A percentile compares a stretch with the other conserved stretches of the same genome.
phyloP scores from a whole-genome alignment of 2,888 invertebrate species.

The Sepiola atlantica region DNA sequence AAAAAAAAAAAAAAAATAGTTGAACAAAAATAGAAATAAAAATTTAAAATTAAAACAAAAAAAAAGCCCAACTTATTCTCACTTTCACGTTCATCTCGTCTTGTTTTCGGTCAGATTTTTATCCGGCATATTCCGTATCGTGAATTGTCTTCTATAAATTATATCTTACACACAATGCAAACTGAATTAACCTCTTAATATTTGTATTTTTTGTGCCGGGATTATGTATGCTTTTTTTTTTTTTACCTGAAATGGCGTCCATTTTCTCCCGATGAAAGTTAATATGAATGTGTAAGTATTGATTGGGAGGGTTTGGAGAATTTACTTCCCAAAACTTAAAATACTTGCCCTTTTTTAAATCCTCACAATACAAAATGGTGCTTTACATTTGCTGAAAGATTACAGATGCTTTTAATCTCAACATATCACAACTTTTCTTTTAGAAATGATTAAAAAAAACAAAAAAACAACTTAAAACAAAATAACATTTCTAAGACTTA shows the following conservation, averaged over 20 bases:
- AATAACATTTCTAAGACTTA: not conserved
- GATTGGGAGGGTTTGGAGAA: not conserved
- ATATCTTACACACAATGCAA: no score
- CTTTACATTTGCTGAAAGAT: not conserved
- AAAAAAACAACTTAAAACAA: not conserved
- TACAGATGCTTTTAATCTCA: not conserved
- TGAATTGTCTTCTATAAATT: no score
- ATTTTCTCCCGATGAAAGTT: no score
- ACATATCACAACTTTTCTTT: not conserved
- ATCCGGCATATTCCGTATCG: no score
- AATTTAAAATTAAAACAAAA: no score
- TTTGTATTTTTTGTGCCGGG: no score
- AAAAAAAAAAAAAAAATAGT: no score
- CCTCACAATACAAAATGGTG: not conserved
- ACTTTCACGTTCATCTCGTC: no score
- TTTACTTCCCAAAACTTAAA: not conserved
- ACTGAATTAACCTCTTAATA: no score
- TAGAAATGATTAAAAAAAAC: not conserved
- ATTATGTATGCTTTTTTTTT: not conserved
- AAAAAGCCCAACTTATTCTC: no score
- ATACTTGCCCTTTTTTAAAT: not conserved
- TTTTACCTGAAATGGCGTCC: not conserved
- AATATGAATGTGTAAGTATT: not conserved
- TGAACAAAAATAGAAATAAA: no score
- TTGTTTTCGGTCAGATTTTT: no score